Evolutionary conservation across 35 echinoderm and acorn worm species (phyloP).

Genomic region (Patiria miniata): DNA sequence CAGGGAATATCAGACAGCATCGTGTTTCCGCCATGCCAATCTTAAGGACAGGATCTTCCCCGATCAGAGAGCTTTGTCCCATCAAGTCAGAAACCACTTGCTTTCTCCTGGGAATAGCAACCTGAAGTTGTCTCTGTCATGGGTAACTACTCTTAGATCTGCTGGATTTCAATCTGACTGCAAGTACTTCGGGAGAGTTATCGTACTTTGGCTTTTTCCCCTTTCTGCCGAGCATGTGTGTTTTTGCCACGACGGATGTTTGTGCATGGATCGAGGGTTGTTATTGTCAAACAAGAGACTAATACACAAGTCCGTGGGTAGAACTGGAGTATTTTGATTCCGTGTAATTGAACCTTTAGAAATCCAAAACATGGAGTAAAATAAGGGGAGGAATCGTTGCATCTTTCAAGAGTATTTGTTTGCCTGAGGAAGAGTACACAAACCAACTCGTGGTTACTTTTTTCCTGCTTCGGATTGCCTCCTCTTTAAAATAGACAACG

Average conservation of each 20-base stretch:
- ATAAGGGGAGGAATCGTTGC: too few relatives aligned
- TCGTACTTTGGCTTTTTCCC: slow-evolving; percentile 8
- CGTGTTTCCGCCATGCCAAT: background rate
- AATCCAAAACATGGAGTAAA: background rate
- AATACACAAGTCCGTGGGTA: background rate
- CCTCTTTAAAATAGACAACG: too few relatives aligned
- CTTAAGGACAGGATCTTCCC: background rate
- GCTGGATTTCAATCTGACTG: too few relatives aligned
- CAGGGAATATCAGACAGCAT: background rate
- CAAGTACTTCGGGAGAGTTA: background rate
- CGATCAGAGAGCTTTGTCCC: background rate
- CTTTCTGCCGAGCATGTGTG: background rate
- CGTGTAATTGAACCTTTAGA: background rate
- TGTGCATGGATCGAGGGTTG: background rate
- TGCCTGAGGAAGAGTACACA: too few relatives aligned
- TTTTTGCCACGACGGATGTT: slow-evolving; percentile 6
- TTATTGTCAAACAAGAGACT: background rate
- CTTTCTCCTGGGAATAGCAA: background rate
- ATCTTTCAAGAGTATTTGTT: too few relatives aligned
- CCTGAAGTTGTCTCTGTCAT: background rate
- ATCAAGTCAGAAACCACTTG: background rate
- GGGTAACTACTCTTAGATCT: background rate
- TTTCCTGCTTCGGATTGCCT: too few relatives aligned
- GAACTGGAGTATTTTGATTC: slow-evolving; percentile 3
- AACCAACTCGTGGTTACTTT: too few relatives aligned